A percentile compares a stretch with the other conserved stretches of the same genome.
phyloP scores from a whole-genome alignment of 2,888 invertebrate genomes.

The Anthoptus insignis region DNA sequence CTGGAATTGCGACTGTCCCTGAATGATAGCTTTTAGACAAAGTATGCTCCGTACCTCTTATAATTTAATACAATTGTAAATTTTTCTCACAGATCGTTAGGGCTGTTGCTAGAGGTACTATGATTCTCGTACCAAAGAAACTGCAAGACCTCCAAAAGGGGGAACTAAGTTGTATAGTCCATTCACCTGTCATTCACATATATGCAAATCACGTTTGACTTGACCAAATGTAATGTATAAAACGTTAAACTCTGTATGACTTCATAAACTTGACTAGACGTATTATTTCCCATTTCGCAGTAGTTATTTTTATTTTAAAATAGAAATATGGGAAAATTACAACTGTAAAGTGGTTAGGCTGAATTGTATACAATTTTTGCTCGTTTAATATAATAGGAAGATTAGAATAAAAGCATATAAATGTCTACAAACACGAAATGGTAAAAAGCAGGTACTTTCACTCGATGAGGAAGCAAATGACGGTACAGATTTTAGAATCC shows the following conservation, averaged over 20 bases:
- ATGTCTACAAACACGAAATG: constrained; percentile 41
- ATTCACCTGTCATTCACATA: too few relatives aligned
- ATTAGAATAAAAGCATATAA: constrained; percentile 25
- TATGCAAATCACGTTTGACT: too few relatives aligned
- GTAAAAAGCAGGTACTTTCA: constrained; percentile 64
- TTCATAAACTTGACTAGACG: too few relatives aligned
- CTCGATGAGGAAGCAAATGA: constrained; percentile 67
- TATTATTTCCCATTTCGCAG: neutral
- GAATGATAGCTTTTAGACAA: constrained; percentile 64
- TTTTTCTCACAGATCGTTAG: neutral
- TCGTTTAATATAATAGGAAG: constrained; percentile 11
- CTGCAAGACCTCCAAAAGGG: too few relatives aligned
- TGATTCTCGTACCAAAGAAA: too few relatives aligned
- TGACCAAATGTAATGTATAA: too few relatives aligned
- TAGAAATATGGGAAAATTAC: neutral
- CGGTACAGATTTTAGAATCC: constrained; percentile 66
- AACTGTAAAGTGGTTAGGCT: neutral
- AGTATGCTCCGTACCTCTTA: constrained; percentile 48
- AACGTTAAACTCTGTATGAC: too few relatives aligned
- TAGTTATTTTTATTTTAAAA: neutral
- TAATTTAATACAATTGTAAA: constrained; percentile 24
- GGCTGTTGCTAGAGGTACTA: too few relatives aligned
- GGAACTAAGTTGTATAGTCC: too few relatives aligned
- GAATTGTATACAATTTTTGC: constrained; percentile 1
- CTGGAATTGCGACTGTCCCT: too few relatives aligned